Conservation (phyloP, 1,140 invertebrate genomes). For the Glossosoma conforme region DNA sequence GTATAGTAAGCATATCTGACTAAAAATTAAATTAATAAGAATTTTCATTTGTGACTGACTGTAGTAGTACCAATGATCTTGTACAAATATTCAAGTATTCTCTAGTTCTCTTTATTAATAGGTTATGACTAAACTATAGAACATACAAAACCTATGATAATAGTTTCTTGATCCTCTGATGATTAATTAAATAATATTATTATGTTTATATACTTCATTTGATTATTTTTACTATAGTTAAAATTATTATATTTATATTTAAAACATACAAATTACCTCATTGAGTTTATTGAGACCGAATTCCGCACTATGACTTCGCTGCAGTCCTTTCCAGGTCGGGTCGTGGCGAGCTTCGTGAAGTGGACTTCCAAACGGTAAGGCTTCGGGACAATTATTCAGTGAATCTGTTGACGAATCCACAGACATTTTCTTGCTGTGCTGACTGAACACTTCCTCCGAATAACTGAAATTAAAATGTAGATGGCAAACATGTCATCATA, state of each 20-base stretch:
- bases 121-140: neutral
- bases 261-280: slow-evolving; percentile 11
- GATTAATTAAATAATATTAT: too few relatives aligned
- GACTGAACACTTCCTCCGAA: slow-evolving; percentile 65
- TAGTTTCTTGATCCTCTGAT: too few relatives aligned
- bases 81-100: neutral
- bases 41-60: too few relatives aligned
- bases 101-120: neutral
- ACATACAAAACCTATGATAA: too few relatives aligned
- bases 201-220: too few relatives aligned
- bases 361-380: slow-evolving; percentile 27
- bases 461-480: slow-evolving; percentile 44
- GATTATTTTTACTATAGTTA: too few relatives aligned
- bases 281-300: slow-evolving; percentile 14
- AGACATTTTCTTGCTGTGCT: slow-evolving; percentile 58
- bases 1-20: too few relatives aligned
- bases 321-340: slow-evolving; percentile 31
- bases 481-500: slow-evolving; percentile 17
- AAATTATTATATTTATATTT: too few relatives aligned
- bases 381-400: slow-evolving; percentile 27
- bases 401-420: slow-evolving; percentile 34
- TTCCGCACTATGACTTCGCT: slow-evolving; percentile 42
- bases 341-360: slow-evolving; percentile 15
- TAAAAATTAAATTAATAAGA: too few relatives aligned
- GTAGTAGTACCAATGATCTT: too few relatives aligned